Percentiles rank a stretch among this genome's conserved stretches.
Conservation (phyloP, 1,140 invertebrate genomes). For the Alviniconcha marisindica region DNA sequence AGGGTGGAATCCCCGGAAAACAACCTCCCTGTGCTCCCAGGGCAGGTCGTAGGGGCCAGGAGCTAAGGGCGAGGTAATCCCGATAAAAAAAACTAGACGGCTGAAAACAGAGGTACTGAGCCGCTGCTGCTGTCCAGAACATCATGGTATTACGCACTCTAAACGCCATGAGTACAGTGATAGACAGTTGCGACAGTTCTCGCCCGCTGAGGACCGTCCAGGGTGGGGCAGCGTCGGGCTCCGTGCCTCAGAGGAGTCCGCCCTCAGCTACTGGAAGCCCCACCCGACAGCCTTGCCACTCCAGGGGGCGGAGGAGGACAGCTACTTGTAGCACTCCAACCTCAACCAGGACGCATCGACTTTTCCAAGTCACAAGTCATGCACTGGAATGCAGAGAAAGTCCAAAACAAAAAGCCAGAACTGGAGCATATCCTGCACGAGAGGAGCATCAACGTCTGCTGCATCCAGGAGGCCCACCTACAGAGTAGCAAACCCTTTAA, state of each 20-base stretch:
- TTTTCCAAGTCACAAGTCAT: too few relatives aligned
- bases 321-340: too few relatives aligned
- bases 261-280: slow-evolving; percentile 6
- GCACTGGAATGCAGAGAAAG: background rate
- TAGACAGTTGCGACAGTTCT: background rate
- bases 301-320: background rate
- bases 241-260: background rate
- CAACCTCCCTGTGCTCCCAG: too few relatives aligned
- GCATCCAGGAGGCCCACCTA: slow-evolving; percentile 26
- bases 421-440: slow-evolving; percentile 19
- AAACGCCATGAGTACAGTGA: background rate
- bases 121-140: background rate
- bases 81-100: background rate
- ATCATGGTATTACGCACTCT: background rate
- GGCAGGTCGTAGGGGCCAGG: too few relatives aligned
- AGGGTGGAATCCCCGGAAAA: too few relatives aligned
- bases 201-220: background rate
- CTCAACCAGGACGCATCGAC: background rate
- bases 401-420: background rate
- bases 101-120: background rate
- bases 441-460: background rate
- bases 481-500: slow-evolving; percentile 1
- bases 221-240: slow-evolving; percentile 2
- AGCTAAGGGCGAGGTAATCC: background rate
- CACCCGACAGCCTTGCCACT: background rate